Evolutionary conservation across 2,888 invertebrate genomes (phyloP), one percentile per base, ranked within the genome.

Genomic region (Trachelus troglodyta): DNA sequence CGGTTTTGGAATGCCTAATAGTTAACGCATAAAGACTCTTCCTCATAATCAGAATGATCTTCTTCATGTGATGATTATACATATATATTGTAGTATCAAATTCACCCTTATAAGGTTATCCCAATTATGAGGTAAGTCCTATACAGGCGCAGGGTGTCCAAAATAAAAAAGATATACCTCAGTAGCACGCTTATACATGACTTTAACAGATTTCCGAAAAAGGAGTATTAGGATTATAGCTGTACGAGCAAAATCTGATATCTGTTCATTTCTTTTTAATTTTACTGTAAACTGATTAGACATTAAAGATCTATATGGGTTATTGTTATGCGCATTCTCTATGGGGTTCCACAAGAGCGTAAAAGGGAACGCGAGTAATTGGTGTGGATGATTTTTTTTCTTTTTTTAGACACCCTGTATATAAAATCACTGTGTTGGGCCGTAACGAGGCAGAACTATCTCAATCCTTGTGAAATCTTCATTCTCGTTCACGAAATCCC

Each of bases 1-100:
- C 83, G 83, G 83, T 87, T 88, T 83, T 89, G 90, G 90, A 90
- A 91, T 91, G 89, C 88, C 89, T 90, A 89, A 89, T 88, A 88
- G 84, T 89, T 85, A 89, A 89, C 84, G 78, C 80, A 80, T 82
- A 85, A 84, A 81, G 81, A 83, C 85, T 81, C 0, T 56, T 56
- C 56, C 56, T 56, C 56, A 9, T 56, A 56, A 56, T 56, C 56
- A 23, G 23, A 6, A 23, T 12, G 35, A 35, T 40, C 40, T 15
- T 40, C 6, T 40, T 40, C 40, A 1, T 56, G 56, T 2, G 23
- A 56, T 56, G 56, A 56, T 23, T 56, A 56, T 56, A 56, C 23
- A 15, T 40, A 40, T 56, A 15, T 56, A 56, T 56, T 23, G 56
- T 23, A 78, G 68, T 78, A 74, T 71, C 71, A 23, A 30, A 15